phyloP scores from a whole-genome alignment of 2,113 vertebrate genomes.

The Eurystomus gularis region DNA sequence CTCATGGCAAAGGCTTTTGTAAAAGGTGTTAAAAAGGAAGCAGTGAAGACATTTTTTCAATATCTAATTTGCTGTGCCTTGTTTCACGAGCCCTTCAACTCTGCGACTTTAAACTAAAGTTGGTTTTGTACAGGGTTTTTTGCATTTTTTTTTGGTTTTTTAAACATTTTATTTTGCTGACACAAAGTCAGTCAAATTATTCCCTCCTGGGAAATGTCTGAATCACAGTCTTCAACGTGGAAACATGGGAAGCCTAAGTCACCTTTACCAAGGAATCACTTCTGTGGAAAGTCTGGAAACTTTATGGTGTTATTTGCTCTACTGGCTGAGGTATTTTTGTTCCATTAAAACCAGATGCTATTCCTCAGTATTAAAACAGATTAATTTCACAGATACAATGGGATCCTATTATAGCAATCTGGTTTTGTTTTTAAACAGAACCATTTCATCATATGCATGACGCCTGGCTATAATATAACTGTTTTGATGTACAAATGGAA shows the following conservation, averaged over 20 bases:
- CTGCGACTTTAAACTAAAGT: not conserved
- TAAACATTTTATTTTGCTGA: not conserved
- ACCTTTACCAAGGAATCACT: constrained; percentile 44
- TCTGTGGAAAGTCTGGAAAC: constrained; percentile 15
- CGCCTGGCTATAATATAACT: not conserved
- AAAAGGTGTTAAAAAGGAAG: not conserved
- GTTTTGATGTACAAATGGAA: constrained; percentile 55
- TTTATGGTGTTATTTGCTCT: not conserved
- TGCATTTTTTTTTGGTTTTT: not conserved
- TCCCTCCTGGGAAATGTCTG: not conserved
- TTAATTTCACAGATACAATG: constrained; percentile 54
- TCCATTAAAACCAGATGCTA: constrained; percentile 52
- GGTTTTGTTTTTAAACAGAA: constrained; percentile 53
- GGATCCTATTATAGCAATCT: constrained; percentile 43
- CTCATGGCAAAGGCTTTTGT: not conserved
- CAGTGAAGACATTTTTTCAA: not conserved
- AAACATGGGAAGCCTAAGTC: not conserved
- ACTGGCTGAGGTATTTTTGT: constrained; percentile 30
- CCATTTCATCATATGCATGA: constrained; percentile 17
- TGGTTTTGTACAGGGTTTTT: not conserved
- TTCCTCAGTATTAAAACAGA: constrained; percentile 34
- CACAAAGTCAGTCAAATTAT: not conserved
- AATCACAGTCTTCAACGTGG: not conserved
- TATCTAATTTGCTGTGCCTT: not conserved
- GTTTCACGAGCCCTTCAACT: not conserved